Evolutionary conservation across 2,888 invertebrate species (phyloP).

Genomic region (Epirrhoe alternata): DNA sequence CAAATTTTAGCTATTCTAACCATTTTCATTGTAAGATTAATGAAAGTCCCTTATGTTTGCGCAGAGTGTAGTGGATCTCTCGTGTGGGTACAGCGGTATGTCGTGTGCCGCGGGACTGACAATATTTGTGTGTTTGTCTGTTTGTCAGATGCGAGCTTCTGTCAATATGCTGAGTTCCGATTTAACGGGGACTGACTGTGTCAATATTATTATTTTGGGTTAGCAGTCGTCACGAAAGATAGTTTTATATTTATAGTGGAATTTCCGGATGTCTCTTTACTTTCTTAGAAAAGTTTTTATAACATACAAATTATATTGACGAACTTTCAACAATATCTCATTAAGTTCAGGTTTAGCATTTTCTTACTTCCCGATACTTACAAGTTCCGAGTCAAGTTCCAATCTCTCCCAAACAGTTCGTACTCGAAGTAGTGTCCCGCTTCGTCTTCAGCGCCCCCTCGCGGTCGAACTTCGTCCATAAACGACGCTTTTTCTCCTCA

Average conservation of each 20-base stretch:
- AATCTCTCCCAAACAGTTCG: constrained; percentile 32
- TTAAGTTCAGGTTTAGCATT: not conserved
- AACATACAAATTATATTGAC: not conserved
- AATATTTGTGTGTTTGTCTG: constrained; percentile 53
- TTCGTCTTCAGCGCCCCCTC: constrained; percentile 36
- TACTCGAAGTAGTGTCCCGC: constrained; percentile 22
- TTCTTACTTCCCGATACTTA: not conserved
- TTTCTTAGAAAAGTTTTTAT: too few species aligned
- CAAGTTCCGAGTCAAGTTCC: constrained; percentile 7
- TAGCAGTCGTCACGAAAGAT: constrained; percentile 8
- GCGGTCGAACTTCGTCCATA: constrained; percentile 54
- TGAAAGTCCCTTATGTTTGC: constrained; percentile 24
- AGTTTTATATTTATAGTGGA: not conserved
- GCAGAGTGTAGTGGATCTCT: constrained; percentile 18
- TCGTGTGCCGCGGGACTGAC: constrained; percentile 48
- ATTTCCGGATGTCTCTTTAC: too few species aligned
- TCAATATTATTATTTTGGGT: constrained; percentile 38
- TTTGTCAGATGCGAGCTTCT: constrained; percentile 38
- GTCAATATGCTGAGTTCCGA: constrained; percentile 42
- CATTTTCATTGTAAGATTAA: constrained; percentile 23
- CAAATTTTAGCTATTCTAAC: not conserved
- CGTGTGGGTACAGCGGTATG: constrained; percentile 50
- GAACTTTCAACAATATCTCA: not conserved
- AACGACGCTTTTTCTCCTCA: constrained; percentile 50
- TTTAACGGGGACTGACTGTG: constrained; percentile 37